phyloP scores from a whole-genome alignment of 2,797 vertebrate genomes.

The Amblyraja radiata region DNA sequence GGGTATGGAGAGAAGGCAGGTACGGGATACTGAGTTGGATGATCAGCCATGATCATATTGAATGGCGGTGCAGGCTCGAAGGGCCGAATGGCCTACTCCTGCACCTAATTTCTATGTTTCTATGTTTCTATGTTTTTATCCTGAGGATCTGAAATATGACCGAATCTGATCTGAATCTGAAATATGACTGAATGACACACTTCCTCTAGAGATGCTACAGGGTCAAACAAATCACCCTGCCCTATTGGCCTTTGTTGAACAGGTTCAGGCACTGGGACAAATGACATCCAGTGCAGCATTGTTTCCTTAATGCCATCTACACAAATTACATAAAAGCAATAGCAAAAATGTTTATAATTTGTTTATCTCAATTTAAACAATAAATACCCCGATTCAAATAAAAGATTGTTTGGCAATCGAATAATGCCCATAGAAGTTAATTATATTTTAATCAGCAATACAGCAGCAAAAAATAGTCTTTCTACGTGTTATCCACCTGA shows the following conservation, averaged over 20 bases:
- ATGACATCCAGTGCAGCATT: background rate
- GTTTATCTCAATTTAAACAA: background rate
- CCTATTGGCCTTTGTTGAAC: background rate
- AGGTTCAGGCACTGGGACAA: background rate
- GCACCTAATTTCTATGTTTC: too few relatives aligned
- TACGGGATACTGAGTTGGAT: too few relatives aligned
- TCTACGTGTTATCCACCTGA: too few relatives aligned
- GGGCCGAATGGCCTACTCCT: too few relatives aligned
- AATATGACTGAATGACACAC: background rate
- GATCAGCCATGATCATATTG: too few relatives aligned
- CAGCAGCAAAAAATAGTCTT: background rate
- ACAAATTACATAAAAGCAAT: background rate
- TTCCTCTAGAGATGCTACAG: background rate
- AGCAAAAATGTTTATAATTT: background rate
- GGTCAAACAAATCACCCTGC: background rate
- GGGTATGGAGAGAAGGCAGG: too few relatives aligned
- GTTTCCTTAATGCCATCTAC: background rate
- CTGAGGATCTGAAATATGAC: background rate
- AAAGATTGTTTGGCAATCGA: background rate
- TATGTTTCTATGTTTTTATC: too few relatives aligned
- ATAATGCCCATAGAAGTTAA: background rate
- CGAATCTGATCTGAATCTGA: background rate
- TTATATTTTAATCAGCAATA: background rate
- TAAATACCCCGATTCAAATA: background rate
- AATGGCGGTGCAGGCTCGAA: too few relatives aligned